Base-by-base conservation (phyloP, 2,888 invertebrate species). In the Exephanes ischioxanthus region DNA sequence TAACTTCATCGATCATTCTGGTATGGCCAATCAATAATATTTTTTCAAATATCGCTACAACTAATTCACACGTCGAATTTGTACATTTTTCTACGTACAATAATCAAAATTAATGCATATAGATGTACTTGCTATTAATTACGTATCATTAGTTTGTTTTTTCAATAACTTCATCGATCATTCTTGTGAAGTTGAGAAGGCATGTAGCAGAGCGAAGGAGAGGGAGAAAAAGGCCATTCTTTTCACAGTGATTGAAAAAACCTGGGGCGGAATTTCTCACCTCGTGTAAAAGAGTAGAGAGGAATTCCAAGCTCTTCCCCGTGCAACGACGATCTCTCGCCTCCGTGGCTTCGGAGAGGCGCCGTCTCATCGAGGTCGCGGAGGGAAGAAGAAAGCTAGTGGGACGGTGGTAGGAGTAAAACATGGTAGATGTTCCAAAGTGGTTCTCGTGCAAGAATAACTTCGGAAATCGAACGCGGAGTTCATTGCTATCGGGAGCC, bases 251-350 rank as follows among this genome's bases (percentile, higher is more conserved):
- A 77, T 55, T 41, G 53, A 77, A 67, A 41, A 26, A 67, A 55
- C 41, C 6, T 26, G 53, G 53, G 4, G 22, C 61, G 67, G 77
- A 67, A 77, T 77, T 67, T 77, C 67, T 67, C 55, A 26, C 16
- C 26, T 67, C 51, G 33, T 4, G 37, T 14, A 4, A n/a, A 53
- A 14, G 33, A 53, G 67, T 16, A 45, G 6, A 22, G 53, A 53
- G 53, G 53, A 67, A 77, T 77, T 77, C 19, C 77, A 77, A 37
- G 67, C 55, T 76, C 66, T 66, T 53, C 22, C 37, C 41, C 16
- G 16, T 5, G 30, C 33, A 48, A 51, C 16, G 61, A 26, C 48
- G 41, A 26, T 26, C 26, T 37, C 53, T 14, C 76, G 30, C n/a
- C 63, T 45, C 19, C 6, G n/a, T 11, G 33, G 61, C 61, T 14